Evolutionary conservation across 2,888 invertebrate species (phyloP), one percentile per base, ranked within the genome.

Genomic region (Eumerus sabulonum): DNA sequence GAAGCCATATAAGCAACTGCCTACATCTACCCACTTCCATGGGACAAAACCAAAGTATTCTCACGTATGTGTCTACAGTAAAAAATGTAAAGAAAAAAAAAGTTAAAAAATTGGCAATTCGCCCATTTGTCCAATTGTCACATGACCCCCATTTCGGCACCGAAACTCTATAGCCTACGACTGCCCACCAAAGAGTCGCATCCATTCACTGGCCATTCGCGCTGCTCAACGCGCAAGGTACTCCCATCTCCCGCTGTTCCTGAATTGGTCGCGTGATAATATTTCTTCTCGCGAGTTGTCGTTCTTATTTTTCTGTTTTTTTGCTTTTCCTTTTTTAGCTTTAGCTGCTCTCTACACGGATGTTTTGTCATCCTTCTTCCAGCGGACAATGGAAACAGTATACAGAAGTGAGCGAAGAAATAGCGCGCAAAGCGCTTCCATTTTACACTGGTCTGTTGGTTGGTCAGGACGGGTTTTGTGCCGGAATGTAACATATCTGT

Each of bases 281-380:
- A 79, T 74, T 79, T 79, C 79, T 79, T 79, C 68, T 79, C 53
- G 68, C 11, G 36, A 44, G 27, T 27, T 27, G 27, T 27, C n/a
- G n/a, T n/a, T n/a, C n/a, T n/a, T n/a, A n/a, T n/a, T 72, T 57
- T 18, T 40, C 1, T 36, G 44, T 42, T 42, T 44, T 11, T 56
- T 53, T 73, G 59, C 59, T 74, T 27, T 27, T 27, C 7, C 27
- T 2, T 27, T 27, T 27, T 60, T 64, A 63, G 63, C 79, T 47
- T 27, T 68, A 56, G 73, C 68, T 68, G 68, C 79, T 79, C 79
- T 79, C 79, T 79, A 68, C 79, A 79, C 79, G 73, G 79, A 79
- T 79, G 79, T 79, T 79, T 79, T 79, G 79, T 79, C 79, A 79
- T 79, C 74, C 79, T 79, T 79, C 79, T 74, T 79, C 74, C n/a